A percentile compares a stretch with the other conserved stretches of the same genome.
Conservation (phyloP, 2,888 invertebrate genomes). For the Yponomeuta plumbellus region DNA sequence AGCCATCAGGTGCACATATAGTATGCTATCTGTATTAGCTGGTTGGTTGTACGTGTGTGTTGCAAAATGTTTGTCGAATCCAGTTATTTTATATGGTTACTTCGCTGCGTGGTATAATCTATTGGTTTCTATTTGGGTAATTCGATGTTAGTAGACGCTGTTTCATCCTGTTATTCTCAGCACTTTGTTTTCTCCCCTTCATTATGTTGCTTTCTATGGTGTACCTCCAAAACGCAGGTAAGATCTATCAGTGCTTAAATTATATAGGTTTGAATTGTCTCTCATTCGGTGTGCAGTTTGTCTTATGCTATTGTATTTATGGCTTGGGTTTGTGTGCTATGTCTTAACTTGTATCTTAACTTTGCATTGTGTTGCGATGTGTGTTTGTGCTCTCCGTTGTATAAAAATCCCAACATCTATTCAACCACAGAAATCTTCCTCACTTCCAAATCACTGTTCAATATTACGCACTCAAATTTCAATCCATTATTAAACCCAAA, state of each 20-base stretch:
- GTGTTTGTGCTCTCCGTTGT: constrained; percentile 58
- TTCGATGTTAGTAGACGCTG: background rate
- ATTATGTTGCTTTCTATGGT: too few relatives aligned
- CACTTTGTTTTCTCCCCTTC: background rate
- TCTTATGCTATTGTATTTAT: constrained; percentile 14
- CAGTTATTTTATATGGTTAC: too few relatives aligned
- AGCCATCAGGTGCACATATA: too few relatives aligned
- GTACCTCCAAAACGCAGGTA: too few relatives aligned
- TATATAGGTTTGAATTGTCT: background rate
- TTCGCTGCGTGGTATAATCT: too few relatives aligned
- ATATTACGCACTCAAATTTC: background rate
- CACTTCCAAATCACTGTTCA: constrained; percentile 1
- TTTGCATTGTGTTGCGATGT: constrained; percentile 65
- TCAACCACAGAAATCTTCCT: background rate
- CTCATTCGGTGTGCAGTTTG: background rate
- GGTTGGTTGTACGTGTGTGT: too few relatives aligned
- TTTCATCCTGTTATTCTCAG: background rate
- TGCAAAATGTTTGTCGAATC: too few relatives aligned
- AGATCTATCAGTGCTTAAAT: too few relatives aligned
- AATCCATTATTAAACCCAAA: background rate
- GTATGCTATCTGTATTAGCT: too few relatives aligned
- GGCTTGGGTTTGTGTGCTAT: constrained; percentile 42
- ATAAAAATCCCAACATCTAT: background rate
- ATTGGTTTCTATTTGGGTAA: too few relatives aligned
- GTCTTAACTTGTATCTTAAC: constrained; percentile 29